These are phyloP conservation scores for Oxygymnocypris stewartii DNA, from an alignment of 2,113 vertebrate genomes.

Conservation along the genomic window DNA sequence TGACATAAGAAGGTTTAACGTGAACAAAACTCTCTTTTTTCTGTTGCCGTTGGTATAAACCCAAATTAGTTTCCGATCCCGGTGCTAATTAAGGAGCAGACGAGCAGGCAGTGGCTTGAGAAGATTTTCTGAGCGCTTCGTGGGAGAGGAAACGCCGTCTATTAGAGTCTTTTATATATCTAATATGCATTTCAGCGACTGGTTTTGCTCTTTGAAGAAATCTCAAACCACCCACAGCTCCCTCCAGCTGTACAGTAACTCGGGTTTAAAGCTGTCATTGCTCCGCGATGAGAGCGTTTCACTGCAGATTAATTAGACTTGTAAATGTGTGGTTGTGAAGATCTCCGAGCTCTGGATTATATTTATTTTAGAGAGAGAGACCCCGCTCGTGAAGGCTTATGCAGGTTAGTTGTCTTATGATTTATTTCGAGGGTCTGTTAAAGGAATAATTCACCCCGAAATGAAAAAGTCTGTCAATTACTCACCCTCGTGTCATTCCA, in stretches of 20 bases:
- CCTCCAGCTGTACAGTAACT: conserved; percentile 85
- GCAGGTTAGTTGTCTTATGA: background rate
- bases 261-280: conserved; percentile 82
- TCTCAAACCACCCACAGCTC: conserved; percentile 85
- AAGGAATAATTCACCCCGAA: background rate
- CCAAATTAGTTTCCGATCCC: background rate
- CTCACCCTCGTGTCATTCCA: background rate
- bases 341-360: conserved; percentile 85
- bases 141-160: conserved; percentile 68
- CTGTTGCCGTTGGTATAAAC: background rate
- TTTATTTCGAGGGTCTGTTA: background rate
- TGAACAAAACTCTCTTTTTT: background rate
- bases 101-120: conserved; percentile 6
- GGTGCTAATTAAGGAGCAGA: conserved; percentile 15
- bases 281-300: conserved; percentile 86
- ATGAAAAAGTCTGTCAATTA: background rate
- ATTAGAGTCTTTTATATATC: conserved; percentile 81
- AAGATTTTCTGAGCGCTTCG: background rate
- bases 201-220: conserved; percentile 88
- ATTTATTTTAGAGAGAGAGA: conserved; percentile 83
- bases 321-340: conserved; percentile 91
- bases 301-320: conserved; percentile 93
- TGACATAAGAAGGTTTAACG: conserved; percentile 5
- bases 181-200: conserved; percentile 90
- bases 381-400: background rate